Conservation (phyloP, 1,140 invertebrate species). For the Neotoxoptera formosana region DNA sequence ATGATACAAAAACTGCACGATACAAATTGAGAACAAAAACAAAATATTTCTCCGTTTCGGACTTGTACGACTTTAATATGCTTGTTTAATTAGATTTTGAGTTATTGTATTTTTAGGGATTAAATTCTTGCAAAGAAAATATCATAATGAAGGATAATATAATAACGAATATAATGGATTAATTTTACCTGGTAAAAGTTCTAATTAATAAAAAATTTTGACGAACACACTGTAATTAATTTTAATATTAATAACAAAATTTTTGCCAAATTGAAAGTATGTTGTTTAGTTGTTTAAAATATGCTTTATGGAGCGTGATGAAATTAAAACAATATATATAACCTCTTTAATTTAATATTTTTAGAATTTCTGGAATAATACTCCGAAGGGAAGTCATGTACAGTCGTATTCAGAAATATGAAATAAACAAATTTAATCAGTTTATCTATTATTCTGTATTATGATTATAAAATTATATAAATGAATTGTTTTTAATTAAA, state of each 20-base stretch:
- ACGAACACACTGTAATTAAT: neutral
- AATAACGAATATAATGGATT: neutral
- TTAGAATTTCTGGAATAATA: neutral
- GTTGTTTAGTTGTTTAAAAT: neutral
- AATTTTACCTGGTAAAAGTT: neutral
- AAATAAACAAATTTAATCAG: neutral
- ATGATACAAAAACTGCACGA: neutral
- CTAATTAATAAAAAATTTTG: neutral
- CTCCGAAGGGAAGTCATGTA: neutral
- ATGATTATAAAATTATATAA: neutral
- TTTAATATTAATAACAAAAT: neutral
- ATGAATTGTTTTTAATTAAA: neutral
- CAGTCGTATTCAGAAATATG: neutral
- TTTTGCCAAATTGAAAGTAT: neutral
- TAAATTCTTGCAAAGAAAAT: neutral
- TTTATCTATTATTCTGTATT: neutral
- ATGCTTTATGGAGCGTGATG: neutral
- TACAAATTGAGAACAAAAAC: neutral
- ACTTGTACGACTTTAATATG: neutral
- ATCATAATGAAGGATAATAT: neutral
- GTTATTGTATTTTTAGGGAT: neutral
- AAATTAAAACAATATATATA: neutral
- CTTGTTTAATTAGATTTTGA: neutral
- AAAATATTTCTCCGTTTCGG: neutral
- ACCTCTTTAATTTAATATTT: neutral